A percentile compares a stretch with the other conserved stretches of the same genome.
These are phyloP conservation scores for Leucoraja erinaceus DNA, from an alignment of 2,113 vertebrate species.

Conservation along the genomic window DNA sequence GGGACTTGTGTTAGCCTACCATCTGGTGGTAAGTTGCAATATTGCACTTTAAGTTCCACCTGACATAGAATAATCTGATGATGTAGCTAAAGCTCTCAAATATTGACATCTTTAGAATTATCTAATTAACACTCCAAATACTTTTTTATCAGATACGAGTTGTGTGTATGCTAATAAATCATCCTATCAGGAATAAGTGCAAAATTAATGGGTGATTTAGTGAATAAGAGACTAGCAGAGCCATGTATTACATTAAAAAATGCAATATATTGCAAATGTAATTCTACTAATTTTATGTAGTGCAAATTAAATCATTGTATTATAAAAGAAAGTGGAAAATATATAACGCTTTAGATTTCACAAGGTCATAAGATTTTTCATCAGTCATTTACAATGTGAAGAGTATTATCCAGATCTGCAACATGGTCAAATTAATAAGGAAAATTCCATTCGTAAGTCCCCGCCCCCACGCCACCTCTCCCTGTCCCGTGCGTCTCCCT, in stretches of 20 bases:
- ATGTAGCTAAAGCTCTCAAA: background rate
- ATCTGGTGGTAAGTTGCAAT: conserved; percentile 73
- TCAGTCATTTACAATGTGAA: background rate
- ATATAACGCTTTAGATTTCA: background rate
- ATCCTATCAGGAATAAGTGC: background rate
- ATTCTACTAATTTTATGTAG: background rate
- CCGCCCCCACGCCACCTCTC: too few relatives aligned
- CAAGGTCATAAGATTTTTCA: background rate
- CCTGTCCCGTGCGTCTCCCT: too few relatives aligned
- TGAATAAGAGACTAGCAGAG: background rate
- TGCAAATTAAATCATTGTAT: conserved; percentile 12
- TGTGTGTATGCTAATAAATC: background rate
- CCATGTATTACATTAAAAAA: background rate
- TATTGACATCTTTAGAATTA: background rate
- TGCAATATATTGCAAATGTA: background rate
- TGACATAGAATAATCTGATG: background rate
- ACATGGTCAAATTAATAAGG: background rate
- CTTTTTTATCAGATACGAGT: background rate
- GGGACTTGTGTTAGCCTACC: conserved; percentile 76
- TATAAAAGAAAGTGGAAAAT: background rate
- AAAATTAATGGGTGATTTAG: background rate
- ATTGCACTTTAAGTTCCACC: background rate
- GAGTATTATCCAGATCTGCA: background rate
- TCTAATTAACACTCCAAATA: background rate
- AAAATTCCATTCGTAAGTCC: background rate